Evolutionary conservation across 2,888 invertebrate genomes (phyloP).

Genomic region (Aspidiotus rigidus): DNA sequence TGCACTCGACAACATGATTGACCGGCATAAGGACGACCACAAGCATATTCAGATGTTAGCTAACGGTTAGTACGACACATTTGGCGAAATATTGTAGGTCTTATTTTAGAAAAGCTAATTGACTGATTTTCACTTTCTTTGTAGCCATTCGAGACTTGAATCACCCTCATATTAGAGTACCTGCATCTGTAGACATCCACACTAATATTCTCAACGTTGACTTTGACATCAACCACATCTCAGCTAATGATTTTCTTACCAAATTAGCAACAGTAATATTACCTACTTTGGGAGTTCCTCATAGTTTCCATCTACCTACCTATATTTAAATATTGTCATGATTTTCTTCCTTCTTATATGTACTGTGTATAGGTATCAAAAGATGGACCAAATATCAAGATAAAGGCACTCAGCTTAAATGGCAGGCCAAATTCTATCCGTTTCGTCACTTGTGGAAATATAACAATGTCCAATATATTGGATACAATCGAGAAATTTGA

Average conservation of each 20-base stretch:
- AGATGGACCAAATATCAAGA: too few species aligned
- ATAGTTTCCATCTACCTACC: too few species aligned
- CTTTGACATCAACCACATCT: conserved; percentile 6
- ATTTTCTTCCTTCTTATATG: not conserved
- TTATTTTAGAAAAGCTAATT: not conserved
- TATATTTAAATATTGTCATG: not conserved
- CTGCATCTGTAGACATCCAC: conserved; percentile 55
- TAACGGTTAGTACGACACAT: conserved; percentile 47
- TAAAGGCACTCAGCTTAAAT: too few species aligned
- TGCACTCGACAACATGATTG: conserved; percentile 68
- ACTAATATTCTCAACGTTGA: conserved; percentile 51
- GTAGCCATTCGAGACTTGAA: conserved; percentile 44
- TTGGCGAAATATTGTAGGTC: not conserved
- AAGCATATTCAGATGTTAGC: conserved; percentile 57
- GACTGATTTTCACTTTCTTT: not conserved
- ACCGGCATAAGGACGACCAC: conserved; percentile 66
- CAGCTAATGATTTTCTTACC: conserved; percentile 20
- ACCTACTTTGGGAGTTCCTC: too few species aligned
- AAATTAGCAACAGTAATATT: conserved; percentile 20
- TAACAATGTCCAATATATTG: too few species aligned
- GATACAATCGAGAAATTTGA: too few species aligned
- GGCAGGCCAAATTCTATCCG: too few species aligned
- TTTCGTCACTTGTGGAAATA: too few species aligned
- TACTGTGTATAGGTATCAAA: too few species aligned
- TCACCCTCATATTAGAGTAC: conserved; percentile 51